Evolutionary conservation across 2,113 vertebrate genomes (phyloP).

Genomic region (Elachura formosa): DNA sequence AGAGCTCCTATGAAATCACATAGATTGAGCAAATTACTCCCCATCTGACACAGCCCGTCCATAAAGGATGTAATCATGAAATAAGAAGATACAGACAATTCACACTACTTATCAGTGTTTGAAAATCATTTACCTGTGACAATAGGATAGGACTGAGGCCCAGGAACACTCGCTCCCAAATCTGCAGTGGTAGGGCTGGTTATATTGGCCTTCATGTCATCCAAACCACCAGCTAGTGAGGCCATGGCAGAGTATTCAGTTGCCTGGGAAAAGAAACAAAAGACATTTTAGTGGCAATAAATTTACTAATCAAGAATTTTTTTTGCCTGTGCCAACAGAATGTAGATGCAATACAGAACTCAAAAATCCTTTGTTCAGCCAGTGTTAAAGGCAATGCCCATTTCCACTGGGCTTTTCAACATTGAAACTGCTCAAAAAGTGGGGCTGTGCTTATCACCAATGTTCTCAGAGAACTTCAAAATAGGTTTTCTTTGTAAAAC

Average conservation of each 20-base stretch:
- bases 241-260: conserved; percentile 96
- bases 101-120: neutral
- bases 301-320: neutral
- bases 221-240: conserved; percentile 90
- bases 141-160: conserved; percentile 92
- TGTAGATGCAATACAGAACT: neutral
- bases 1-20: neutral
- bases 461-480: neutral
- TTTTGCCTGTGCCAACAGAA: neutral
- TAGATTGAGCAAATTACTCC: neutral
- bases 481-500: neutral
- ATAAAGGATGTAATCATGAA: neutral
- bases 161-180: conserved; percentile 84
- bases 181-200: conserved; percentile 88
- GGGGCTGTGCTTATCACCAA: accelerated
- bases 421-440: neutral
- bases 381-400: neutral
- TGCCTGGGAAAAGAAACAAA: conserved; percentile 74
- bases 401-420: neutral
- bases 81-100: too few species aligned
- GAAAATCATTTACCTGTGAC: conserved; percentile 84
- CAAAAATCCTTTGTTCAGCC: neutral
- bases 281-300: neutral
- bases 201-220: conserved; percentile 96
- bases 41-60: neutral